These are phyloP conservation scores for Catostylus mosaicus DNA, from an alignment of 30 jellyfish, hydroid and myxozoan genomes.

Conservation along the genomic window DNA sequence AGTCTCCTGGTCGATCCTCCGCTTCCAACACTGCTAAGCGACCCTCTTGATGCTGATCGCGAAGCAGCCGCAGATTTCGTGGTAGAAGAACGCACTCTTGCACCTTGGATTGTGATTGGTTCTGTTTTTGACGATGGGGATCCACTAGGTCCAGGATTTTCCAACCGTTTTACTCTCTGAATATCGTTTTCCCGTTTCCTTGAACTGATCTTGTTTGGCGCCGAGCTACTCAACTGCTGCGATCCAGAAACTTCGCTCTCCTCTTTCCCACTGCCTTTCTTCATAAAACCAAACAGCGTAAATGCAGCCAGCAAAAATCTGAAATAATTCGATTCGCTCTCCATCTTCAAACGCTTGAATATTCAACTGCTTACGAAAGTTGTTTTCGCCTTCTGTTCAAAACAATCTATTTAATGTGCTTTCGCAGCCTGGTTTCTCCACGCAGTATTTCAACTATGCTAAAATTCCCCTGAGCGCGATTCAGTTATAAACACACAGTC, in stretches of 20 bases:
- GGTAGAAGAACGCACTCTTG: constrained; percentile 42
- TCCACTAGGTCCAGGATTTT: constrained; percentile 49
- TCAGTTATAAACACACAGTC: constrained; percentile 32
- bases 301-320: constrained; percentile 46
- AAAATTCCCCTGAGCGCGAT: too few species aligned
- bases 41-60: constrained; percentile 41
- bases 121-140: constrained; percentile 64
- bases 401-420: too few species aligned
- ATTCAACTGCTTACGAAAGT: too few species aligned
- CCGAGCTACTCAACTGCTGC: constrained; percentile 56
- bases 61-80: constrained; percentile 59
- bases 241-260: constrained; percentile 17
- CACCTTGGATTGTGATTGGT: constrained; percentile 50
- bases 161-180: constrained; percentile 25
- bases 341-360: too few species aligned
- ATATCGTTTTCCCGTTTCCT: constrained; percentile 25
- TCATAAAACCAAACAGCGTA: constrained; percentile 58
- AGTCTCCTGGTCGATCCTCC: constrained; percentile 59
- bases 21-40: constrained; percentile 67
- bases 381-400: too few species aligned
- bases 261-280: constrained; percentile 30
- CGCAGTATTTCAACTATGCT: too few species aligned
- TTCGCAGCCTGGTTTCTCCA: too few species aligned
- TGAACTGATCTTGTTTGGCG: constrained; percentile 45
- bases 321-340: constrained; percentile 16